phyloP scores from a whole-genome alignment of 2,888 invertebrate species.

The Caenorhabditis imperialis region DNA sequence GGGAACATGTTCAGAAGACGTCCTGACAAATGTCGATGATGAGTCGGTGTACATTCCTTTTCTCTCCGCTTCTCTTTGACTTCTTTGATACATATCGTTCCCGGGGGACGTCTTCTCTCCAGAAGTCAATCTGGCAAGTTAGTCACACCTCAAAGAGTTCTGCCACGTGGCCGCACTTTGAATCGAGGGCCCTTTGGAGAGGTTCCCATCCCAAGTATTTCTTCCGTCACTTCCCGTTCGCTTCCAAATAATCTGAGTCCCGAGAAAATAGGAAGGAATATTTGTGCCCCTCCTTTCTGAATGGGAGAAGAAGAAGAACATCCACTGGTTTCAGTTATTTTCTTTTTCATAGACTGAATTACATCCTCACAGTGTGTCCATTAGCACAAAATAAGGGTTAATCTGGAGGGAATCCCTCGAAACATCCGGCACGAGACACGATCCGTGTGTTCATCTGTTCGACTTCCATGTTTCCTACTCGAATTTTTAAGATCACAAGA shows the following conservation, averaged over 20 bases:
- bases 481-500: too few relatives aligned
- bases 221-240: too few relatives aligned
- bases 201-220: too few relatives aligned
- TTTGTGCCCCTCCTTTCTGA: slow-evolving; percentile 5
- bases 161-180: too few relatives aligned
- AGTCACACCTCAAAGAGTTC: too few relatives aligned
- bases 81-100: slow-evolving; percentile 24
- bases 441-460: too few relatives aligned
- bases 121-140: too few relatives aligned
- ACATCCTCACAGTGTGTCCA: neutral
- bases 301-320: neutral
- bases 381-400: too few relatives aligned
- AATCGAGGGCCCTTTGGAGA: too few relatives aligned
- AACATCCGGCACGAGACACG: too few relatives aligned
- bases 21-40: slow-evolving; percentile 47
- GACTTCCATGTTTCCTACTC: too few relatives aligned
- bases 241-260: too few relatives aligned
- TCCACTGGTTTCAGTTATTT: neutral
- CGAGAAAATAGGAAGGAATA: slow-evolving; percentile 8
- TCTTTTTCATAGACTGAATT: neutral
- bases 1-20: slow-evolving; percentile 17
- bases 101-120: slow-evolving; percentile 6
- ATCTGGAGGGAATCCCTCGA: neutral
- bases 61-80: neutral
- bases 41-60: slow-evolving; percentile 31